A percentile compares a stretch with the other conserved stretches of the same genome.
Evolutionary conservation across 2,888 invertebrate species (phyloP).

Genomic region (Emmelina monodactyla): DNA sequence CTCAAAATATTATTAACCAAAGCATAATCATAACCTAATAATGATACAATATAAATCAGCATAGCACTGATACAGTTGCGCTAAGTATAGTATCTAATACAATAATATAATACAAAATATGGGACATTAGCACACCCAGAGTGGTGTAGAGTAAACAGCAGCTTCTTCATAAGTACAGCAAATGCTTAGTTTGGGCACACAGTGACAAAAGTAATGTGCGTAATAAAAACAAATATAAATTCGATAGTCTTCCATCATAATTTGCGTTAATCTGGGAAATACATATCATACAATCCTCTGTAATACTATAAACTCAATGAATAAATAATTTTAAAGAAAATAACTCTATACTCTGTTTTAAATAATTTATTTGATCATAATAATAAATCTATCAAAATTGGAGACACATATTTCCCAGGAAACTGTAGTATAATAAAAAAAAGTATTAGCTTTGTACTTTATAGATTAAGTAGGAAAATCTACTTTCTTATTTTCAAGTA

Average conservation of each 20-base stretch:
- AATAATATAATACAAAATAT: constrained; percentile 55
- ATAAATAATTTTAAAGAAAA: constrained; percentile 52
- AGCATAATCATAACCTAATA: constrained; percentile 60
- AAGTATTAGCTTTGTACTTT: constrained; percentile 48
- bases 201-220: constrained; percentile 7
- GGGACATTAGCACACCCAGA: constrained; percentile 53
- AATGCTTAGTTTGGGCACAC: constrained; percentile 6
- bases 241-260: neutral
- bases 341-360: constrained; percentile 43
- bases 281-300: constrained; percentile 31
- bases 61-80: no score
- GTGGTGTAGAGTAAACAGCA: constrained; percentile 38
- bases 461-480: constrained; percentile 46
- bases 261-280: constrained; percentile 22
- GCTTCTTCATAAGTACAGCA: constrained; percentile 41
- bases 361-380: constrained; percentile 50
- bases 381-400: constrained; percentile 36
- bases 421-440: constrained; percentile 27
- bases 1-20: constrained; percentile 56
- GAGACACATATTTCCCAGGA: constrained; percentile 38
- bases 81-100: constrained; percentile 41
- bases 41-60: constrained; percentile 51
- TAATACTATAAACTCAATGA: constrained; percentile 41
- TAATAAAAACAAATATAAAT: neutral
- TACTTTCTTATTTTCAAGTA: no score